Conservation (phyloP, 2,888 invertebrate genomes). For the Choristoneura rosaceana region DNA sequence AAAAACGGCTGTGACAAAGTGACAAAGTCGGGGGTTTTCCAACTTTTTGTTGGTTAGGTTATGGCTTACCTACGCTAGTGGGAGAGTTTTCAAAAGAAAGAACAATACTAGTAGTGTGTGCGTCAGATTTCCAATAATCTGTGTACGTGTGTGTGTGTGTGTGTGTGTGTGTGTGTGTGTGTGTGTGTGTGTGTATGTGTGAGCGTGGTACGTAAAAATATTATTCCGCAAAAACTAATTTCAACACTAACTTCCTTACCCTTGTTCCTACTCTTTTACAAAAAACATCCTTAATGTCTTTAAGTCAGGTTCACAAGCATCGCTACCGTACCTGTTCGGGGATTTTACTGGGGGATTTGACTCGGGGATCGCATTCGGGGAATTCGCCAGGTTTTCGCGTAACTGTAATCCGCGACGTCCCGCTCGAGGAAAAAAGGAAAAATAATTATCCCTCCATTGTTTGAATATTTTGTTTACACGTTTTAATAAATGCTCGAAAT, state of each 20-base stretch:
- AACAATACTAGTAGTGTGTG: too few species aligned
- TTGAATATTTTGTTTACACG: constrained; percentile 15
- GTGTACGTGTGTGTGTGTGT: too few species aligned
- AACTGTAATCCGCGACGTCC: constrained; percentile 1
- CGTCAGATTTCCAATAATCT: too few species aligned
- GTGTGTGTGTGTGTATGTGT: too few species aligned
- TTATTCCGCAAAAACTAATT: too few species aligned
- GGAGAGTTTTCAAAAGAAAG: too few species aligned
- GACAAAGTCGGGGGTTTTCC: too few species aligned
- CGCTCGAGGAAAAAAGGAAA: background rate
- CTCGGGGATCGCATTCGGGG: constrained; percentile 1
- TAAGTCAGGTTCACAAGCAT: background rate
- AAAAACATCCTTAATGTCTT: constrained; percentile 1
- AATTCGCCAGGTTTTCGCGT: background rate
- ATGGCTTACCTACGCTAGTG: too few species aligned
- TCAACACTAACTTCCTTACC: background rate
- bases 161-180: too few species aligned
- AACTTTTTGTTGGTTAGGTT: too few species aligned
- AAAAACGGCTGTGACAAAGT: too few species aligned
- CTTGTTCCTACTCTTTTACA: background rate
- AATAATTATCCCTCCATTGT: constrained; percentile 3
- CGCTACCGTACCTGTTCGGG: background rate
- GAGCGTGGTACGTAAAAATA: too few species aligned
- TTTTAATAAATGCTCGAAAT: background rate
- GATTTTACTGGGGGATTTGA: constrained; percentile 11